These are phyloP conservation scores for Clupea harengus DNA, from an alignment of 2,113 vertebrate species.

Conservation along the genomic window DNA sequence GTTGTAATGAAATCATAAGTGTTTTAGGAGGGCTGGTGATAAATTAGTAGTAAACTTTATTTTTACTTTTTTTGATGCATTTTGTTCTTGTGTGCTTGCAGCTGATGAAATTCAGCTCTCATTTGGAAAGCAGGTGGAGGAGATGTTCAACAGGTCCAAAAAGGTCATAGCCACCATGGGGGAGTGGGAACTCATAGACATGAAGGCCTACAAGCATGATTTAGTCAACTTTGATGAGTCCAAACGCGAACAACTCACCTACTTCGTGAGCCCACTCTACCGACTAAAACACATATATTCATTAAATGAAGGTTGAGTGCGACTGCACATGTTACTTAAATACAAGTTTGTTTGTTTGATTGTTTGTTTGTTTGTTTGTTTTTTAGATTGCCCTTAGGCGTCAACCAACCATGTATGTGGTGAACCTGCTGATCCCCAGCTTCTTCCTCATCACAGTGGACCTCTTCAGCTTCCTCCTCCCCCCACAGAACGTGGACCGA, in stretches of 20 bases:
- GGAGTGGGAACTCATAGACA: constrained; percentile 70
- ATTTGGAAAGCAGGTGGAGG: constrained; percentile 15
- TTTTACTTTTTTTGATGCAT: no score
- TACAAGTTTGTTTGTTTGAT: not conserved
- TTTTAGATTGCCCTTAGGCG: constrained; percentile 58
- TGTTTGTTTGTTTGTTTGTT: not conserved
- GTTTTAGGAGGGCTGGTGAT: no score
- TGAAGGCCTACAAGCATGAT: constrained; percentile 21
- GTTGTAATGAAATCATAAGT: no score
- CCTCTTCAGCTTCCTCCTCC: constrained; percentile 76
- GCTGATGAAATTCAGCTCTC: constrained; percentile 54
- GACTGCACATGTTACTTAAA: not conserved
- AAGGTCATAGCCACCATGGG: constrained; percentile 61
- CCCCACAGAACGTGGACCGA: constrained; percentile 73
- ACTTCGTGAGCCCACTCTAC: constrained; percentile 44
- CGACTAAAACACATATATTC: not conserved
- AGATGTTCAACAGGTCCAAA: constrained; percentile 49
- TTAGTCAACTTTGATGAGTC: not conserved
- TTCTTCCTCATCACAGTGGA: constrained; percentile 77
- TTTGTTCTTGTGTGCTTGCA: constrained; percentile 37
- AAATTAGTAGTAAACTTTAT: not conserved
- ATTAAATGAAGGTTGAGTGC: not conserved
- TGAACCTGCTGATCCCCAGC: constrained; percentile 77
- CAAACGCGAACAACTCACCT: constrained; percentile 39
- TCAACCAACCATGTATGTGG: constrained; percentile 72